phyloP scores from a whole-genome alignment of 2,797 vertebrate species.

The Microcaecilia unicolor region DNA sequence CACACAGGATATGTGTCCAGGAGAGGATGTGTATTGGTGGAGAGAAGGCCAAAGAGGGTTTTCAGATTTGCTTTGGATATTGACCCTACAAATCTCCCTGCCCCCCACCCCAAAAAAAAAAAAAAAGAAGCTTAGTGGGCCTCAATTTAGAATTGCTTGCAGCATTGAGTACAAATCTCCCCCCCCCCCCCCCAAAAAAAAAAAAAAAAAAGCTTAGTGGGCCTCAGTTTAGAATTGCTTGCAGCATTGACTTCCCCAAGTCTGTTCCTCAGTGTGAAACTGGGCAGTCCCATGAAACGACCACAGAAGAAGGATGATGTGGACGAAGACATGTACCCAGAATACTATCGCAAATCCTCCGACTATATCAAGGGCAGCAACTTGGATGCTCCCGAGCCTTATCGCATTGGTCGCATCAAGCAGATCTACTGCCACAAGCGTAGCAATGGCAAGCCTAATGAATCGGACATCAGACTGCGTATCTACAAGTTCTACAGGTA shows the following conservation, averaged over 20 bases:
- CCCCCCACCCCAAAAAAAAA: too few species aligned
- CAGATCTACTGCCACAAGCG: constrained; percentile 81
- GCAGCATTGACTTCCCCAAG: background rate
- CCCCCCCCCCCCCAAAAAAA: too few species aligned
- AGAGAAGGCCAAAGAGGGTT: too few species aligned
- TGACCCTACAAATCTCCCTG: background rate
- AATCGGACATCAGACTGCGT: constrained; percentile 71
- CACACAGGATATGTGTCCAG: too few species aligned
- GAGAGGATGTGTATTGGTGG: too few species aligned
- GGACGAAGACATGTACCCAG: constrained; percentile 86
- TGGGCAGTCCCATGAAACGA: constrained; percentile 78
- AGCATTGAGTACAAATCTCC: too few species aligned
- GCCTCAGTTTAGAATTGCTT: too few species aligned
- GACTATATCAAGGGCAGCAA: constrained; percentile 98
- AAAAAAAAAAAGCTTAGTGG: too few species aligned
- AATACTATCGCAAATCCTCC: constrained; percentile 91
- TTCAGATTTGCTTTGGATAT: too few species aligned
- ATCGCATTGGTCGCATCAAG: constrained; percentile 78
- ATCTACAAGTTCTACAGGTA: constrained; percentile 90
- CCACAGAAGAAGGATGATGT: constrained; percentile 80
- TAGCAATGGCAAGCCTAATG: constrained; percentile 71
- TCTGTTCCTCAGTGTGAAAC: constrained; percentile 59
- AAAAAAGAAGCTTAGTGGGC: too few species aligned
- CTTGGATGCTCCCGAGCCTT: constrained; percentile 81
- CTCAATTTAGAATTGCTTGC: background rate